A percentile compares a stretch with the other conserved stretches of the same genome.
These are phyloP conservation scores for Conops quadrifasciatus DNA, from an alignment of 2,888 invertebrate species.

Conservation along the genomic window DNA sequence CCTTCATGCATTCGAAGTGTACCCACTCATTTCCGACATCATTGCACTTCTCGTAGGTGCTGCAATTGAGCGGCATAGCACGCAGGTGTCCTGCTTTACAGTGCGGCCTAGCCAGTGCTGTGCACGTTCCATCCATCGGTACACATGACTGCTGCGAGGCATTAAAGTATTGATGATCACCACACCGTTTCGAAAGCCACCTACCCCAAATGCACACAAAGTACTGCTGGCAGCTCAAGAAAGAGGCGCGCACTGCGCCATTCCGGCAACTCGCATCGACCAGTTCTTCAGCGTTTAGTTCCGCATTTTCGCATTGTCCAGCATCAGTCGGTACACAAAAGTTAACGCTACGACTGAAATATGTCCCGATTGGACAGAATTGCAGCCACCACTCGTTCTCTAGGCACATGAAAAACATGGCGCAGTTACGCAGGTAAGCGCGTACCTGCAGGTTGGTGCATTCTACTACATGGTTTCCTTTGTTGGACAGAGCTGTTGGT, in stretches of 20 bases:
- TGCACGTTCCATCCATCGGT: conserved; percentile 44
- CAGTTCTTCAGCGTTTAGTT: not conserved
- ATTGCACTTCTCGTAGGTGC: conserved; percentile 44
- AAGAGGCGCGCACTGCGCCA: conserved; percentile 37
- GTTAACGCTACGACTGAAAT: conserved; percentile 53
- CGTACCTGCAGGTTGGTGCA: conserved; percentile 51
- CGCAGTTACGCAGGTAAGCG: conserved; percentile 48
- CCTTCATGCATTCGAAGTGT: conserved; percentile 37
- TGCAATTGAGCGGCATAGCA: conserved; percentile 44
- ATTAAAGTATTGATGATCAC: conserved; percentile 46
- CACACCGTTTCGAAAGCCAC: conserved; percentile 43
- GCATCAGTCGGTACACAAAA: conserved; percentile 54
- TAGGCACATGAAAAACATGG: conserved; percentile 55
- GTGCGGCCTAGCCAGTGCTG: not conserved
- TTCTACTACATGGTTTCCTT: not conserved
- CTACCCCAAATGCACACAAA: conserved; percentile 48
- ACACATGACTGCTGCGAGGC: conserved; percentile 35
- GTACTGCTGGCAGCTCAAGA: conserved; percentile 47
- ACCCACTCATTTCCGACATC: conserved; percentile 46
- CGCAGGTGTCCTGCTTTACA: conserved; percentile 44
- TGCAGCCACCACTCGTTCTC: conserved; percentile 58
- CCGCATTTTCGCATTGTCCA: conserved; percentile 43
- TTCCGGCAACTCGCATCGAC: conserved; percentile 16
- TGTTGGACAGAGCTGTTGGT: too few species aligned
- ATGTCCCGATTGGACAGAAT: conserved; percentile 56